Conservation (phyloP, 2,113 vertebrate genomes). For the Hydrolagus affinis region DNA sequence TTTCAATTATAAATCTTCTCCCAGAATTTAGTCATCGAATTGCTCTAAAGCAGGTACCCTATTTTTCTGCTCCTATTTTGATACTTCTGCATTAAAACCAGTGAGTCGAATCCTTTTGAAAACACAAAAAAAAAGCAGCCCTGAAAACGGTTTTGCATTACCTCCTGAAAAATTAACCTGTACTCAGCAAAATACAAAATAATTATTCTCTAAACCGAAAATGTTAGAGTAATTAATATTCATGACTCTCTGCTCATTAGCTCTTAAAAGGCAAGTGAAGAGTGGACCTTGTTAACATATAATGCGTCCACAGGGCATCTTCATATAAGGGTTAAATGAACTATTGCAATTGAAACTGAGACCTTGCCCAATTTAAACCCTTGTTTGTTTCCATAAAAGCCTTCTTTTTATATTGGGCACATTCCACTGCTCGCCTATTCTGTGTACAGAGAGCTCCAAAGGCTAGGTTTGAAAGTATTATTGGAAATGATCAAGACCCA, state of each 20-base stretch:
- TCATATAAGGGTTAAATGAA: slow-evolving; percentile 71
- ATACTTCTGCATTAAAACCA: neutral
- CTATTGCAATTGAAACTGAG: slow-evolving; percentile 60
- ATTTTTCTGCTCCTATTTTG: neutral
- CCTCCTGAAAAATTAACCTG: slow-evolving; percentile 82
- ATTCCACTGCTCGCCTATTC: slow-evolving; percentile 44
- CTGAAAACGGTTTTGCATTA: neutral
- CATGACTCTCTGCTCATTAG: slow-evolving; percentile 81
- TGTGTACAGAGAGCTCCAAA: slow-evolving; percentile 42
- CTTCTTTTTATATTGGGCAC: slow-evolving; percentile 42
- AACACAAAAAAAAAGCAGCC: neutral
- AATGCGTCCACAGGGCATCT: slow-evolving; percentile 67
- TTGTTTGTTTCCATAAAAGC: slow-evolving; percentile 60
- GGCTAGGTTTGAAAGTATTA: slow-evolving; percentile 46
- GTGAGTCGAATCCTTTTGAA: neutral
- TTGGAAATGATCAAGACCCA: slow-evolving; percentile 46
- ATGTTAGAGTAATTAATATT: slow-evolving; percentile 85
- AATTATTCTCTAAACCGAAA: slow-evolving; percentile 64
- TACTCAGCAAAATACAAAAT: slow-evolving; percentile 59
- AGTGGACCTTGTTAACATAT: slow-evolving; percentile 65
- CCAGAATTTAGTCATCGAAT: neutral
- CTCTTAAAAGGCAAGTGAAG: slow-evolving; percentile 69
- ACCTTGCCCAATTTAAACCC: slow-evolving; percentile 56
- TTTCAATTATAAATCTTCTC: neutral
- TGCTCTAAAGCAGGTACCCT: neutral